phyloP scores from a whole-genome alignment of 2,888 invertebrate species.

The Pteria penguin region DNA sequence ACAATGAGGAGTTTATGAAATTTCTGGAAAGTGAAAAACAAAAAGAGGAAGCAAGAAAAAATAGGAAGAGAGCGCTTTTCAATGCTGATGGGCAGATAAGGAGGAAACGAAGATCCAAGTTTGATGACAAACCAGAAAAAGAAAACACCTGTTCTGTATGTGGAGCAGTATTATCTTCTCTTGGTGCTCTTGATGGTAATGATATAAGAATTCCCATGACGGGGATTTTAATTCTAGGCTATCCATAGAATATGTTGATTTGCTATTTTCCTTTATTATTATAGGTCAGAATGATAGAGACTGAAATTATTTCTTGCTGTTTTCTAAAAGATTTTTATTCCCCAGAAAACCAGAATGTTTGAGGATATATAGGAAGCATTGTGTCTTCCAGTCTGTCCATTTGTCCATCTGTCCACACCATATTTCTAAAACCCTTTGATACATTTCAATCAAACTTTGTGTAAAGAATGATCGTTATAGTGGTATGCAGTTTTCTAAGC shows the following conservation, averaged over 20 bases:
- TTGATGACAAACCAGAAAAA: background rate
- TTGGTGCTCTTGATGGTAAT: slow-evolving; percentile 30
- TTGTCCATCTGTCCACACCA: no score
- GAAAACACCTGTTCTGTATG: background rate
- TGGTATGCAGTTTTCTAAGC: no score
- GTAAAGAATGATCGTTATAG: no score
- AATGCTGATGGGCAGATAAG: background rate
- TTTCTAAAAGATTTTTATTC: no score
- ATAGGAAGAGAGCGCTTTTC: background rate
- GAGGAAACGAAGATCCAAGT: background rate
- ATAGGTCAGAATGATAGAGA: no score
- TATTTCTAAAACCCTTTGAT: no score
- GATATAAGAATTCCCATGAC: background rate
- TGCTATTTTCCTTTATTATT: no score
- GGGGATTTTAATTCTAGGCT: background rate
- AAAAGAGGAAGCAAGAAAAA: background rate
- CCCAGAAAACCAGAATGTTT: no score
- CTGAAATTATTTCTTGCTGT: no score
- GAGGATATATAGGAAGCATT: no score
- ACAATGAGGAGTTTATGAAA: background rate
- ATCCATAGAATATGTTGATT: background rate
- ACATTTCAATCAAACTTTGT: no score
- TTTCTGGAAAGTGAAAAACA: background rate
- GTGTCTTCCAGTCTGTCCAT: no score
- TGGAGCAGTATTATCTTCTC: slow-evolving; percentile 25